A percentile compares a stretch with the other conserved stretches of the same genome.
These are phyloP conservation scores for Andricus curvator DNA, from an alignment of 2,888 invertebrate species.

Conservation along the genomic window DNA sequence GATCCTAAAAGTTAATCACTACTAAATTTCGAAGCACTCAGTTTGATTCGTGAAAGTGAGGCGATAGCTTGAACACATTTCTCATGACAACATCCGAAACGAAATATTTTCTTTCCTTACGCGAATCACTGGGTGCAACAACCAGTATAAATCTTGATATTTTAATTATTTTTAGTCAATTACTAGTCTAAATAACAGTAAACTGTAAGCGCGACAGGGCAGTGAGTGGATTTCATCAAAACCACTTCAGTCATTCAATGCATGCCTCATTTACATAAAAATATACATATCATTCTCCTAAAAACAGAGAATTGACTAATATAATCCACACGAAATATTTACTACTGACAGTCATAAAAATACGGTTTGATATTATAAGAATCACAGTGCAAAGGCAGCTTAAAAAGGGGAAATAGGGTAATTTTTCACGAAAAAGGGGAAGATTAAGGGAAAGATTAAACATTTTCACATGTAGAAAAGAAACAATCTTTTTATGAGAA, in stretches of 20 bases:
- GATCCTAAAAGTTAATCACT: background rate
- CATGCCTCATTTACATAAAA: constrained; percentile 18
- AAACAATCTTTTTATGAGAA: too few relatives aligned
- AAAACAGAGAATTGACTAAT: constrained; percentile 17
- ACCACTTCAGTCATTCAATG: constrained; percentile 16
- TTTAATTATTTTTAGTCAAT: background rate
- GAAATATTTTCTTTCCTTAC: background rate
- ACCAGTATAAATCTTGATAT: background rate
- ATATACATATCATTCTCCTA: constrained; percentile 17
- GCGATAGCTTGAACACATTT: background rate
- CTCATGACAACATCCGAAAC: background rate
- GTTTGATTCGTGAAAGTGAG: background rate
- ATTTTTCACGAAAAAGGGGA: too few relatives aligned
- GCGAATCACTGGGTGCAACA: constrained; percentile 30
- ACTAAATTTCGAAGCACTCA: constrained; percentile 10
- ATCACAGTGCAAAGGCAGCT: too few relatives aligned
- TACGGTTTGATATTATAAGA: background rate
- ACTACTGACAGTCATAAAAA: constrained; percentile 19
- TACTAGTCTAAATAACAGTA: constrained; percentile 11
- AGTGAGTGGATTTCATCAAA: constrained; percentile 13
- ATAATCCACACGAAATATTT: background rate
- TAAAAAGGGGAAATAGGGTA: too few relatives aligned
- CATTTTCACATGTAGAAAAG: too few relatives aligned
- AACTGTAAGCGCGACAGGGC: constrained; percentile 4
- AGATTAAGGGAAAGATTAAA: too few relatives aligned